Percentiles rank a stretch among this genome's conserved stretches.
Conservation (phyloP, 2,888 invertebrate genomes). For the Biston stratarius region DNA sequence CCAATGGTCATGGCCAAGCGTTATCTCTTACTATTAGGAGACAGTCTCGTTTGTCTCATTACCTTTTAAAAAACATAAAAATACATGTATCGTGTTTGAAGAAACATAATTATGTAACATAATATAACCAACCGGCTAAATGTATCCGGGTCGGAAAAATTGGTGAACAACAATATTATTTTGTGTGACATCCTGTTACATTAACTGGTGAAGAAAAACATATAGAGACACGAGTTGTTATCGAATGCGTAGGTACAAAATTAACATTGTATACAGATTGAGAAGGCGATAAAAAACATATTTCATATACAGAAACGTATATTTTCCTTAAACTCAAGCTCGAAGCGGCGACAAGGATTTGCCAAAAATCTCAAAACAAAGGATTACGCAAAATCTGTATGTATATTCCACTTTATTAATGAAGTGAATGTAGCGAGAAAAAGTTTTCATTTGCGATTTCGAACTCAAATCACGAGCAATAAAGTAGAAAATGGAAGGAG, state of each 20-base stretch:
- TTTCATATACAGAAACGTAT: conserved; percentile 23
- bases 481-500: conserved; percentile 28
- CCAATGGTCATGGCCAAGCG: no score
- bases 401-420: conserved; percentile 61
- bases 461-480: conserved; percentile 7
- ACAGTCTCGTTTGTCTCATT: no score
- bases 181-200: conserved; percentile 1
- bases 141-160: conserved; percentile 8
- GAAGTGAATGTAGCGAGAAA: conserved; percentile 50
- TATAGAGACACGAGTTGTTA: background rate
- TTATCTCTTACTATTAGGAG: no score
- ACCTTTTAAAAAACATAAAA: no score
- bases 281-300: conserved; percentile 39
- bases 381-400: conserved; percentile 51
- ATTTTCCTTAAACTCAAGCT: conserved; percentile 14
- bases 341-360: conserved; percentile 36
- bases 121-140: background rate
- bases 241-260: background rate
- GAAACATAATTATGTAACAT: no score
- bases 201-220: background rate
- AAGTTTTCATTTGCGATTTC: conserved; percentile 33
- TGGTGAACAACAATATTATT: conserved; percentile 9
- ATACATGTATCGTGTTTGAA: no score
- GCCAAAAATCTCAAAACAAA: conserved; percentile 42
- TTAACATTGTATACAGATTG: background rate